Percentiles rank a stretch among this genome's conserved stretches.
phyloP scores from a whole-genome alignment of 2,113 vertebrate species.

The Polypterus senegalus region DNA sequence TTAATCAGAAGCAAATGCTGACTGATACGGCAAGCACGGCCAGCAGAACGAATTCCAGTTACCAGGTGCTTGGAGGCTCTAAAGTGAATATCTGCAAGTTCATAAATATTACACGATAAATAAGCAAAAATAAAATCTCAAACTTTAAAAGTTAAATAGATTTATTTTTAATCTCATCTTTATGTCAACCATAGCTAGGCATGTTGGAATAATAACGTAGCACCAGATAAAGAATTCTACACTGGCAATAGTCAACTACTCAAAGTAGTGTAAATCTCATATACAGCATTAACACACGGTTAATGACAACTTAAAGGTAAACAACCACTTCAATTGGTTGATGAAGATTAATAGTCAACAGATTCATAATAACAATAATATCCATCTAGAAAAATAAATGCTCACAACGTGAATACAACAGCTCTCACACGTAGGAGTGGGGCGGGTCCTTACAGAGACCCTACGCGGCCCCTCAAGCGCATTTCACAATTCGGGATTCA shows the following conservation, averaged over 20 bases:
- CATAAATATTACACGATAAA: conserved; percentile 39
- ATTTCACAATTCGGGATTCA: no score
- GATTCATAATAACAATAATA: no score
- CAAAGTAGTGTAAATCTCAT: conserved; percentile 16
- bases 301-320: background rate
- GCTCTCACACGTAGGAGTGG: no score
- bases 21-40: no score
- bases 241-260: conserved; percentile 19
- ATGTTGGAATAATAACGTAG: conserved; percentile 2
- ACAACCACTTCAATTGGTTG: background rate
- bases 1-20: no score
- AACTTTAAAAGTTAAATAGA: conserved; percentile 26
- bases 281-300: background rate
- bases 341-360: background rate
- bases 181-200: conserved; percentile 4
- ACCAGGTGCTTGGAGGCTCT: conserved; percentile 13
- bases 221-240: conserved; percentile 10
- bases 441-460: no score
- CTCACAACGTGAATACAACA: no score
- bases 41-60: no score
- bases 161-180: conserved; percentile 20
- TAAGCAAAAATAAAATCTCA: conserved; percentile 36
- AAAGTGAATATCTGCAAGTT: conserved; percentile 21
- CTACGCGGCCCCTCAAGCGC: no score
- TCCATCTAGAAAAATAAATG: no score